phyloP scores from a whole-genome alignment of 2,888 invertebrate species.

The Hemicrepidius hirtus region DNA sequence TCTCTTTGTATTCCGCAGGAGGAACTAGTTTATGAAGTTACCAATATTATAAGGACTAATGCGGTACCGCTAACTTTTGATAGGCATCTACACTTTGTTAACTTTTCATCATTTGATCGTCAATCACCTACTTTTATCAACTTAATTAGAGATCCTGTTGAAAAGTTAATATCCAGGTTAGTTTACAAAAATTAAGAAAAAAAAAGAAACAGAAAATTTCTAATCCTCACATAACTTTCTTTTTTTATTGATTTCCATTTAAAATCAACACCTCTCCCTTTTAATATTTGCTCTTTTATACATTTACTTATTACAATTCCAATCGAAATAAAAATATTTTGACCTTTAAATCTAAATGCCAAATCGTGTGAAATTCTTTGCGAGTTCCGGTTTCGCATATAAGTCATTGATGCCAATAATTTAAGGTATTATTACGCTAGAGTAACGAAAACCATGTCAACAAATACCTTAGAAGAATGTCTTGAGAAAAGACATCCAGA shows the following conservation, averaged over 20 bases:
- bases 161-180: conserved; percentile 74
- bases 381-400: conserved; percentile 4
- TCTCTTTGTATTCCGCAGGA: conserved; percentile 68
- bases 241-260: background rate
- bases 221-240: background rate
- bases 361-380: background rate
- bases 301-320: background rate
- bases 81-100: conserved; percentile 76
- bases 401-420: conserved; percentile 33
- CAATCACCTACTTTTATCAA: conserved; percentile 78
- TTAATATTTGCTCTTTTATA: too few species aligned
- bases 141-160: conserved; percentile 77
- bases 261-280: background rate
- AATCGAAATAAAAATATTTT: conserved; percentile 1
- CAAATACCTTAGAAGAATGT: conserved; percentile 61
- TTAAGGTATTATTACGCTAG: conserved; percentile 40
- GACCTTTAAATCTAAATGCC: conserved; percentile 22
- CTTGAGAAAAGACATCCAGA: conserved; percentile 69
- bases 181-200: background rate
- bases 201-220: too few species aligned
- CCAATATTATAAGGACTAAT: conserved; percentile 72
- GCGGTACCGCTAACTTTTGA: conserved; percentile 78
- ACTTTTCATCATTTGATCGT: conserved; percentile 75
- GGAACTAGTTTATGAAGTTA: conserved; percentile 73
- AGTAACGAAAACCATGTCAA: conserved; percentile 24